Evolutionary conservation across 1,140 invertebrate species (phyloP), one percentile per base, ranked within the genome.

Genomic region (Hormaphis cornu): DNA sequence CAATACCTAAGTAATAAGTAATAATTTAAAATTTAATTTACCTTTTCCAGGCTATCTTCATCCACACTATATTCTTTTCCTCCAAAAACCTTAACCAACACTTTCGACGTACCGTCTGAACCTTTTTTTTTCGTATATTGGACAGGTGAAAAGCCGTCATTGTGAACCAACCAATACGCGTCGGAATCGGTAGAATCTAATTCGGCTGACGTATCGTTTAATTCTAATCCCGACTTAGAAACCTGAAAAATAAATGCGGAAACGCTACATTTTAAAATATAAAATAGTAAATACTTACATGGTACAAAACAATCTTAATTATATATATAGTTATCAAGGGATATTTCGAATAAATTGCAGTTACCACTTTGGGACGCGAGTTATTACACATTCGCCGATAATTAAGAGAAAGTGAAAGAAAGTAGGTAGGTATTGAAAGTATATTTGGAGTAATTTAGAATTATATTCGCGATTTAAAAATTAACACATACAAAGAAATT

Each of bases 1-100:
- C n/a, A n/a, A n/a, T n/a, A n/a, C n/a, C n/a, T n/a, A n/a, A n/a
- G 12, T 14, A 20, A 5, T 7, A 20, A 20, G 10, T 12, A 56
- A 56, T 4, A 22, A 24, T 24, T 48, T 14, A 69, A 28, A 44
- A 4, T 28, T 28, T 6, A 22, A 22, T 53, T 63, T 75, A 87
- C 86, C 82, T 93, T 95, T 78, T 95, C 93, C 54, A 95, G 82
- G 75, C 95, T 92, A 78, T 95, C 92, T 78, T 95, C 92, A 78
- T 95, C 92, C 8, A 95, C 91, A 42, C 86, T 84, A 24, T 95
- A 78, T 74, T 93, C 90, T 1, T 86, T 88, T 70, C 86, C 89
- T 63, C 85, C 83, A 69, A 90, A 82, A 20, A 96, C 78, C n/a
- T 85, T 83, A 9, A 95, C 86, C 50, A 81, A 83, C 8, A 90